Percentiles rank a stretch among this genome's conserved stretches.
Conservation (phyloP, 2,888 invertebrate genomes). For the Arctia plantaginis region DNA sequence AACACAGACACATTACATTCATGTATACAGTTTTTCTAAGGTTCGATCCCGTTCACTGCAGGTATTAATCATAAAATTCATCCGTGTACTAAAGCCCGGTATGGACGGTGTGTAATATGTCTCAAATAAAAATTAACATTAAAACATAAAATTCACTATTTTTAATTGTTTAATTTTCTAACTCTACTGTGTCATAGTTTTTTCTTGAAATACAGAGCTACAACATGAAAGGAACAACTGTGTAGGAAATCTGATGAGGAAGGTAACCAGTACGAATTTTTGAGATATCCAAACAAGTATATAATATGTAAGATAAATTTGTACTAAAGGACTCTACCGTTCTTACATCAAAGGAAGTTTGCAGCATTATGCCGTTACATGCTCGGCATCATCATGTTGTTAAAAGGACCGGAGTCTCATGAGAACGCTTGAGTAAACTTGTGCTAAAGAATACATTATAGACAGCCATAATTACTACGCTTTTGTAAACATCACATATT, state of each 20-base stretch:
- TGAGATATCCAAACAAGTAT: background rate
- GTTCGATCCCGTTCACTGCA: too few species aligned
- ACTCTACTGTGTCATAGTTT: too few species aligned
- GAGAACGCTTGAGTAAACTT: constrained; percentile 1
- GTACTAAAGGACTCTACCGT: background rate
- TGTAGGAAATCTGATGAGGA: background rate
- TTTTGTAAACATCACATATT: background rate
- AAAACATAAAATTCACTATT: too few species aligned
- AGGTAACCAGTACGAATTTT: background rate
- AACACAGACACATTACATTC: too few species aligned
- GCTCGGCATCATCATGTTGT: background rate
- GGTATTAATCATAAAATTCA: too few species aligned
- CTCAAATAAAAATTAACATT: too few species aligned
- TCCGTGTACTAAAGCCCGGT: too few species aligned
- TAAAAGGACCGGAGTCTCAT: background rate
- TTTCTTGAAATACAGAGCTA: too few species aligned
- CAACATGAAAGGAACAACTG: too few species aligned
- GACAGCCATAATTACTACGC: background rate
- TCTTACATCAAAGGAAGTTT: constrained; percentile 1
- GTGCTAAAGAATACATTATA: background rate
- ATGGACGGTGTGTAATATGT: too few species aligned
- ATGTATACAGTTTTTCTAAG: too few species aligned
- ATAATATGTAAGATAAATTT: background rate
- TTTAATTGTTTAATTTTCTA: too few species aligned
- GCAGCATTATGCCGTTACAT: background rate